phyloP scores from a whole-genome alignment of 1,140 invertebrate species.

The Tribolium castaneum region DNA sequence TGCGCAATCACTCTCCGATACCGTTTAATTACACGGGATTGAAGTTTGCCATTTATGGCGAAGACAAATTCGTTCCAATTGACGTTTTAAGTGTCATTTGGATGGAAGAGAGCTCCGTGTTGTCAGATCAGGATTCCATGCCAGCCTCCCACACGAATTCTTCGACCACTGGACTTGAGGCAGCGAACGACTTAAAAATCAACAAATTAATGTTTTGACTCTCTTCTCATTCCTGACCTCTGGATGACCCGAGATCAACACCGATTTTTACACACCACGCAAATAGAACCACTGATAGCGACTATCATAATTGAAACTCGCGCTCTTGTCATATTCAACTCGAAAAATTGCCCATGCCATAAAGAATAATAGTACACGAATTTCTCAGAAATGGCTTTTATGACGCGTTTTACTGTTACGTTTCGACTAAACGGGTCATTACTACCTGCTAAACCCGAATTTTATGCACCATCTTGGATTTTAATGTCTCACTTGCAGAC shows the following conservation, averaged over 20 bases:
- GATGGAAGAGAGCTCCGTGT: not conserved
- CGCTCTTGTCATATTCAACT: no score
- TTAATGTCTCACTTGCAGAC: not conserved
- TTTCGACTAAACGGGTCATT: slow-evolving; percentile 8
- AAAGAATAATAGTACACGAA: slow-evolving; percentile 24
- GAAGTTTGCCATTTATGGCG: slow-evolving; percentile 5
- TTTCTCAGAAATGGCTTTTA: slow-evolving; percentile 1
- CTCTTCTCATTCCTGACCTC: slow-evolving; percentile 1
- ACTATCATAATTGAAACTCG: not conserved
- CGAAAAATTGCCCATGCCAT: not conserved
- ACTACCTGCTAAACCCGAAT: slow-evolving; percentile 22
- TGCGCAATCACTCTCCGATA: not conserved
- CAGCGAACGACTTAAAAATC: slow-evolving; percentile 11
- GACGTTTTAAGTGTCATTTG: not conserved
- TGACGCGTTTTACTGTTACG: slow-evolving; percentile 8
- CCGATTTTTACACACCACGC: not conserved
- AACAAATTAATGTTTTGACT: slow-evolving; percentile 15
- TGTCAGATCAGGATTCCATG: not conserved
- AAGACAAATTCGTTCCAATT: slow-evolving; percentile 24
- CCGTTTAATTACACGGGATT: slow-evolving; percentile 12
- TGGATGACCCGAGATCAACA: not conserved
- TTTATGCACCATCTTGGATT: slow-evolving; percentile 10
- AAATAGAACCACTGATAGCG: slow-evolving; percentile 6
- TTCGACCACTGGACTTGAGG: not conserved
- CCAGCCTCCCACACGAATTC: not conserved